Base-by-base conservation (phyloP, 2,797 vertebrate species). In the Rhodeus uyekii region DNA sequence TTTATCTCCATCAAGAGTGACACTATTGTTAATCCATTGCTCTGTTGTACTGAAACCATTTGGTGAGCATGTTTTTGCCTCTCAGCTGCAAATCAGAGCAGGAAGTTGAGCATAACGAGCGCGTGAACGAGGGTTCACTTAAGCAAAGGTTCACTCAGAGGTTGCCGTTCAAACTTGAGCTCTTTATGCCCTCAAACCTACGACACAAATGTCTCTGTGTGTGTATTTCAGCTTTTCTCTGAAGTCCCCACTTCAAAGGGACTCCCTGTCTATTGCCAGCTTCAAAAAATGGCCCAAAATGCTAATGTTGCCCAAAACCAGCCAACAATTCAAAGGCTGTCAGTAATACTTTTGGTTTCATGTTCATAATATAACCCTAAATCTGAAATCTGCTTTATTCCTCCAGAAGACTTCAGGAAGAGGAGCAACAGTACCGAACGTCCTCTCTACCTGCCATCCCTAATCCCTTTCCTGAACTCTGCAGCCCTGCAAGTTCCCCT, bases 401-500 rank as follows among this genome's bases (percentile, higher is more conserved):
- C 24, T 86, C 65, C 87, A 99, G 98, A 92, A 96, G 97, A 84
- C 92, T 98, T 82, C 97, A 98, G 89, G 96, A 97, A 84, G 96
- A 96, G 88, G 96, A 97, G 75, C 95, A 96, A 90, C 96, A 98
- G 67, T 93, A 96, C 69, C 94, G 95, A 89, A 98, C 98, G 0
- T 98, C 97, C 0, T 99, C 98, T 71, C 94, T 99, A 91, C 97
- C 97, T 0, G 97, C 98, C 90, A 99, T 99, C 89, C 98, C 98
- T 29, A 99, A 99, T 89, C 97, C 98, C 0, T 99, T 99, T 87
- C 98, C 97, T 0, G 98, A 99, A 91, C 96, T 99, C 76, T 96
- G 96, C 83, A 96, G 96, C 76, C 95, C 95, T 0, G 94, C 95
- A 10, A 94, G 94, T 88, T 96, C 97, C 73, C 96, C 97, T 48